Base-by-base conservation (phyloP, 2,113 vertebrate species). In the Rhinoderma darwinii region DNA sequence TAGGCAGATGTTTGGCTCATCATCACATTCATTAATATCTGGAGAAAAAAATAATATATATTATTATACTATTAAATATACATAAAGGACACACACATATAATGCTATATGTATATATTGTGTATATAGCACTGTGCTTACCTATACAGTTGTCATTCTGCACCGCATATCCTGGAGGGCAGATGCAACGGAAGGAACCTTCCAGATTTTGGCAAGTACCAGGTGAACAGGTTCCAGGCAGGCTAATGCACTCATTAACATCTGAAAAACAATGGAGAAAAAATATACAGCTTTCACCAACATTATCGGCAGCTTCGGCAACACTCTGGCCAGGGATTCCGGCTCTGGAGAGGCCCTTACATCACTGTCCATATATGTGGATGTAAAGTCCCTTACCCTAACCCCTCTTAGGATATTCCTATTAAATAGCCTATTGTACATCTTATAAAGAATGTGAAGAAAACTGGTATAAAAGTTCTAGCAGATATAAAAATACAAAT, bases 191-290 rank as follows among this genome's bases (percentile, higher is more conserved):
- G 94, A 99, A 99, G 4, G 97, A 97, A 17, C 98, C 97, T 56
- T 97, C 95, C 43, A 98, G 90, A 89, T 99, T 99, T 93, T 98
- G 97, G 89, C 98, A 99, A 9, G 96, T 98, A 82, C 98, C 98
- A 0, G 97, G 97, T 17, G 96, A 95, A 86, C 97, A 99, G 59
- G 95, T 96, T 2, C 96, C 97, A 0, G 92, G 92, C 8, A 96
- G 92, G 88, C 95, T 96, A 88, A 96, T 91, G 0, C 98, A 99
- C 92, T 99, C 98, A 0, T 98, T 97, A 89, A 96, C 94, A 86
- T 99, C 98, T 99, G 90, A 0, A 51, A 54, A 47, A 63, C 39
- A 47, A 51, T 63, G 50, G 39, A 87, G 22, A 27, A 50, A 30
- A n/a, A 30, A 5, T 11, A n/a, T 6, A n/a, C 22, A n/a, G 25